Conservation (phyloP, 2,113 vertebrate species). For the Bubo scandiacus region DNA sequence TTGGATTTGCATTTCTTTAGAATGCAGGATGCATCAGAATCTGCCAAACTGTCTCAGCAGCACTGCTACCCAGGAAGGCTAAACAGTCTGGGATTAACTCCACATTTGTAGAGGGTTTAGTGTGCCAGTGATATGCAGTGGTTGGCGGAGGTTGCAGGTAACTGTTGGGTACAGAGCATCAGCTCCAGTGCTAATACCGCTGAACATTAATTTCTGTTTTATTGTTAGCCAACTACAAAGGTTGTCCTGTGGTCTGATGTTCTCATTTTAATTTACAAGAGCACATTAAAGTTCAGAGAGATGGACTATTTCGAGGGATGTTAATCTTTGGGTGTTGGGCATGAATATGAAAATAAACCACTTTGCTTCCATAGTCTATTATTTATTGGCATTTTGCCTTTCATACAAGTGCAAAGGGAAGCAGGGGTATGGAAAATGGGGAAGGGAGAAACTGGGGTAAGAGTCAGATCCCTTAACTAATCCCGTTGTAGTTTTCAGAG, state of each 20-base stretch:
- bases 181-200: not conserved
- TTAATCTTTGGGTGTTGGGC: not conserved
- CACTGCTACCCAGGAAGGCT: not conserved
- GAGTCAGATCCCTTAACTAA: not conserved
- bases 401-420: not conserved
- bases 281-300: not conserved
- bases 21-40: not conserved
- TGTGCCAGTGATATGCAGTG: not conserved
- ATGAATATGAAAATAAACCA: not conserved
- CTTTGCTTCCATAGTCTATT: not conserved
- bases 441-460: not conserved
- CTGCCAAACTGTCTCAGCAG: not conserved
- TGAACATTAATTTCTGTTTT: not conserved
- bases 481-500: not conserved
- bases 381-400: not conserved
- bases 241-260: not conserved
- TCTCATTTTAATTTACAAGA: not conserved
- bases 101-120: not conserved
- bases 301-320: not conserved
- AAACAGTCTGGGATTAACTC: not conserved
- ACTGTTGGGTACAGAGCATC: not conserved
- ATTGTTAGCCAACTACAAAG: not conserved
- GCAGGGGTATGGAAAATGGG: not conserved
- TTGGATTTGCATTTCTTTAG: not conserved
- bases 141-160: not conserved